Conservation (phyloP, 2,888 invertebrate genomes). For the Epirrhoe tristata region DNA sequence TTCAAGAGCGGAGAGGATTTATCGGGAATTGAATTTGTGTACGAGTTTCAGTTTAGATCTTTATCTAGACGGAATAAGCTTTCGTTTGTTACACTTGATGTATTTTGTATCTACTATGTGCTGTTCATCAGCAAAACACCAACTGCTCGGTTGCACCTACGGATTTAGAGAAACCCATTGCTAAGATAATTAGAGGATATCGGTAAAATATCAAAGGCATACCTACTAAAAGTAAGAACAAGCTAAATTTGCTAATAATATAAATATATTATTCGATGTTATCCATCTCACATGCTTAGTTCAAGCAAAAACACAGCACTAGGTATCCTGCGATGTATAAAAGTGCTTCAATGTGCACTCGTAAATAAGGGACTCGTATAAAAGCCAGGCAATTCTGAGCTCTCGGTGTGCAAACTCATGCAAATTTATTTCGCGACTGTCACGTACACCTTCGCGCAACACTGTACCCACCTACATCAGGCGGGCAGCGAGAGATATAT, state of each 20-base stretch:
- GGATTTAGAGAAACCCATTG: too few relatives aligned
- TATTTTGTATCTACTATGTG: not conserved
- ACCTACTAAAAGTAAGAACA: too few relatives aligned
- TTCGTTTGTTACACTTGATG: not conserved
- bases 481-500: not conserved
- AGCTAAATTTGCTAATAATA: too few relatives aligned
- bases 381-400: constrained; percentile 16
- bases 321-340: not conserved
- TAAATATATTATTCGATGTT: too few relatives aligned
- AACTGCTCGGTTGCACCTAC: too few relatives aligned
- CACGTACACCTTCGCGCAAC: constrained; percentile 24
- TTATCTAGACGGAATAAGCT: constrained; percentile 1
- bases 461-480: constrained; percentile 7
- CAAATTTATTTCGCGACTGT: constrained; percentile 25
- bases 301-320: too few relatives aligned
- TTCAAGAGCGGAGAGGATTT: constrained; percentile 39
- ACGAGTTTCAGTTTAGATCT: constrained; percentile 4
- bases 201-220: too few relatives aligned
- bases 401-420: constrained; percentile 16
- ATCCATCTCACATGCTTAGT: too few relatives aligned
- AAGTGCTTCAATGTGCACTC: not conserved
- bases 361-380: constrained; percentile 17
- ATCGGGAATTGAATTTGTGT: constrained; percentile 40
- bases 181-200: too few relatives aligned
- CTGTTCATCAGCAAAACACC: too few relatives aligned